Conservation (phyloP, 1,140 invertebrate genomes). For the Zophobas atratus region DNA sequence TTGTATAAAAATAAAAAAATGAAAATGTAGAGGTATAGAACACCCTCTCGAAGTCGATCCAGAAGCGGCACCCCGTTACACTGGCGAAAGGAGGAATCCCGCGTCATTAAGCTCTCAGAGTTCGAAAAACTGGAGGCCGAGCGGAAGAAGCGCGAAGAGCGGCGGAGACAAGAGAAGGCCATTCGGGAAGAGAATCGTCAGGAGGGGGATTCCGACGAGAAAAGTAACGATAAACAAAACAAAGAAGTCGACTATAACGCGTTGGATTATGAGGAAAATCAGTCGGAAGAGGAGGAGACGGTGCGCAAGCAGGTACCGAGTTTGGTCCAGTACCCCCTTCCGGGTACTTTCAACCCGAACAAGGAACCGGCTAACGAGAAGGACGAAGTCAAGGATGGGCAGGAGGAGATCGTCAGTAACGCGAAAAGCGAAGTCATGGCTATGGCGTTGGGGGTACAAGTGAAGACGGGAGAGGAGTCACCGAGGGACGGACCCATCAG, state of each 20-base stretch:
- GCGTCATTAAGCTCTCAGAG: slow-evolving; percentile 87
- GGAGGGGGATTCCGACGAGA: slow-evolving; percentile 33
- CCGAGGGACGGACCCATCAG: slow-evolving; percentile 60
- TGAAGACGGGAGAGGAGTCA: slow-evolving; percentile 66
- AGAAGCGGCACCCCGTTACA: slow-evolving; percentile 90
- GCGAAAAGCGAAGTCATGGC: slow-evolving; percentile 66
- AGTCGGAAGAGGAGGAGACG: slow-evolving; percentile 60
- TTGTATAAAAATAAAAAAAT: background rate
- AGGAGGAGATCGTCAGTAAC: slow-evolving; percentile 53
- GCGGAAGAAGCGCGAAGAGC: slow-evolving; percentile 75
- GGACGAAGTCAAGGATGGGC: slow-evolving; percentile 43
- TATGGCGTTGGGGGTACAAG: slow-evolving; percentile 68
- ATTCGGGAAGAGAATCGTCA: slow-evolving; percentile 46
- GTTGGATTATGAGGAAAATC: slow-evolving; percentile 68
- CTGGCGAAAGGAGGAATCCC: slow-evolving; percentile 89
- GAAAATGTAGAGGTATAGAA: slow-evolving; percentile 81
- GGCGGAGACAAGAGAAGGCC: slow-evolving; percentile 68
- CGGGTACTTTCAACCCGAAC: slow-evolving; percentile 54
- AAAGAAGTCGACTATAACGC: slow-evolving; percentile 68
- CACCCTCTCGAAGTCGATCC: slow-evolving; percentile 83
- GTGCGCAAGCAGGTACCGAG: slow-evolving; percentile 63
- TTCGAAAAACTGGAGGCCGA: slow-evolving; percentile 82
- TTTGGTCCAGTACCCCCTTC: slow-evolving; percentile 66
- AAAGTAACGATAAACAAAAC: slow-evolving; percentile 22
- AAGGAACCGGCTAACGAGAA: slow-evolving; percentile 11